Conservation (phyloP, 2,797 vertebrate species). For the Pipistrellus pygmaeus region DNA sequence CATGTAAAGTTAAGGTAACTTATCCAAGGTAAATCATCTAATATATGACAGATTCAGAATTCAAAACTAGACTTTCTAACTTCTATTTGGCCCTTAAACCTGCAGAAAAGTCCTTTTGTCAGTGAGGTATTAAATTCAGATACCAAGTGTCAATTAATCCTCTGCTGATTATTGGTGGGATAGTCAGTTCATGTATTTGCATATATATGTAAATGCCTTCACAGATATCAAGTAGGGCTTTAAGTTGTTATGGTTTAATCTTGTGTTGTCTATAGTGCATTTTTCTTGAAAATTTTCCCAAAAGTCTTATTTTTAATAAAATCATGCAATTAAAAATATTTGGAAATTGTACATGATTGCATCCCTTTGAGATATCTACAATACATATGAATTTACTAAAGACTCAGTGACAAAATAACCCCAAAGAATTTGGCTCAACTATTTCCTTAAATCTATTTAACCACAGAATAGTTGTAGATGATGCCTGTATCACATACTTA, state of each 20-base stretch:
- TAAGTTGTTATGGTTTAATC: not conserved
- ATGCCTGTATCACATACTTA: not conserved
- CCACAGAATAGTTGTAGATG: not conserved
- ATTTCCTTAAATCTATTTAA: not conserved
- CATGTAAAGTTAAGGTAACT: not conserved
- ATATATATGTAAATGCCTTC: not conserved
- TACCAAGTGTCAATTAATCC: not conserved
- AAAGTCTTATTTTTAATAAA: constrained; percentile 37
- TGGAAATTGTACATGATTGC: not conserved
- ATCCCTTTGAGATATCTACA: not conserved
- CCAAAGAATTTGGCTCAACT: not conserved
- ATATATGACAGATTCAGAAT: not conserved
- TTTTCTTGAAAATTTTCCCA: not conserved
- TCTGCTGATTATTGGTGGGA: not conserved
- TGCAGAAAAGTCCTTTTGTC: not conserved
- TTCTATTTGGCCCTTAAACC: not conserved
- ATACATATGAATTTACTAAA: not conserved
- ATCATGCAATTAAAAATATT: constrained; percentile 5
- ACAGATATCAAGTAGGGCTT: not conserved
- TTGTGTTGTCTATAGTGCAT: not conserved
- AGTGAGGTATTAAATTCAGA: constrained; percentile 9
- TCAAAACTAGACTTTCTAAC: constrained; percentile 2
- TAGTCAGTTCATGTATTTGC: not conserved
- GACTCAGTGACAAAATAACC: not conserved
- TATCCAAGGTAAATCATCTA: not conserved